Conservation (phyloP, 2,797 vertebrate genomes). For the Karalla daura region DNA sequence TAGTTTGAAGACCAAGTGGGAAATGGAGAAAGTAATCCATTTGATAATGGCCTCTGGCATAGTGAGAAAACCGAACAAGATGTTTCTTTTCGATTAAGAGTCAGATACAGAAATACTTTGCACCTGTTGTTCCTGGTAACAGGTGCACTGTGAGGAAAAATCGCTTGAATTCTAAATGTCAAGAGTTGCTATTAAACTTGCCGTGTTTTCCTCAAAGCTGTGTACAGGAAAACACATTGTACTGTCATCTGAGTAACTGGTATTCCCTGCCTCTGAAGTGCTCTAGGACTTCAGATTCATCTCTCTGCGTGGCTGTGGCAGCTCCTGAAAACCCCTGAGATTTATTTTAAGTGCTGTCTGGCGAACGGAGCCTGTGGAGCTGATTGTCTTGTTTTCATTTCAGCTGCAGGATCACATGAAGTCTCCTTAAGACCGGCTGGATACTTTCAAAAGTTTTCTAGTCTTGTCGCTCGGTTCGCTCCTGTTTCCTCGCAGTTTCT, state of each 20-base stretch:
- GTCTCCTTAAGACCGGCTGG: constrained; percentile 1
- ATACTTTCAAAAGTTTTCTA: background rate
- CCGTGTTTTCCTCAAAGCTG: constrained; percentile 17
- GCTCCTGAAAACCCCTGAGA: constrained; percentile 6
- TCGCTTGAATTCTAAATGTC: constrained; percentile 34
- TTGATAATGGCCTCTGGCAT: background rate
- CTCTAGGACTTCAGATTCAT: constrained; percentile 10
- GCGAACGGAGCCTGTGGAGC: background rate
- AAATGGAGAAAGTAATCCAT: background rate
- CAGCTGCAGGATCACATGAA: constrained; percentile 4
- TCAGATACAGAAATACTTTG: constrained; percentile 11
- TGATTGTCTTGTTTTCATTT: constrained; percentile 7
- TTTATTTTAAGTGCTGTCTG: background rate
- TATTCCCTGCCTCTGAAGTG: background rate
- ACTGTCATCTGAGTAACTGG: constrained; percentile 19
- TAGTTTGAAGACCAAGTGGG: background rate
- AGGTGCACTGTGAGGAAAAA: constrained; percentile 22
- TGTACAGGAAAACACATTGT: constrained; percentile 3
- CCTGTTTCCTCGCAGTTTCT: background rate
- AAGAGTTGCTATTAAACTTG: constrained; percentile 30
- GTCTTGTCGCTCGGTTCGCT: background rate
- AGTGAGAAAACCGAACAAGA: constrained; percentile 20
- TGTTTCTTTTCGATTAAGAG: background rate
- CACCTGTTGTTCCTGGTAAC: constrained; percentile 7
- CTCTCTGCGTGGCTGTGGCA: background rate